Conservation (phyloP, 2,797 vertebrate species). For the Aphelocoma californica region DNA sequence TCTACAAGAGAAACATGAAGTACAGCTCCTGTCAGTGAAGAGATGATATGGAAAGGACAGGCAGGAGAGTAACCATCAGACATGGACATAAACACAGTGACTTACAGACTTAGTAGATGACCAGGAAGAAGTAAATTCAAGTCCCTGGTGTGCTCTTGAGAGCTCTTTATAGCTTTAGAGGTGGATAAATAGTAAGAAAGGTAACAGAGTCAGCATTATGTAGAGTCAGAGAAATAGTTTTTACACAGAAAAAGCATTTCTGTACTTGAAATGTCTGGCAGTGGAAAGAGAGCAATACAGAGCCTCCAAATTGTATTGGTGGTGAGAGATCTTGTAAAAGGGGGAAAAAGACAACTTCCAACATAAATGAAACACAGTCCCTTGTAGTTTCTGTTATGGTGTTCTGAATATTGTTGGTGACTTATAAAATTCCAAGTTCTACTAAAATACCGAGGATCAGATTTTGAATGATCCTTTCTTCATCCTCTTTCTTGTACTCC, state of each 20-base stretch:
- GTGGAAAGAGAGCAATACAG: not conserved
- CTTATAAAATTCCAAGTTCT: not conserved
- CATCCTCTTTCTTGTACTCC: slow-evolving; percentile 89
- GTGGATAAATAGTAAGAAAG: not conserved
- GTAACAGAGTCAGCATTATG: not conserved
- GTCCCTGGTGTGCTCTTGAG: not conserved
- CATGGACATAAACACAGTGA: not conserved
- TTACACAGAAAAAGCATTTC: not conserved
- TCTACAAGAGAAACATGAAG: not conserved
- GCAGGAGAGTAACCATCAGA: not conserved
- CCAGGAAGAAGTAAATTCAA: slow-evolving; percentile 29
- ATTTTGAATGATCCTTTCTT: slow-evolving; percentile 85
- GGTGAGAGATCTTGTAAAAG: not conserved
- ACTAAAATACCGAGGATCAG: slow-evolving; percentile 86
- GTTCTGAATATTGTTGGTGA: not conserved
- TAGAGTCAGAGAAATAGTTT: not conserved
- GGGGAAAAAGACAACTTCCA: not conserved
- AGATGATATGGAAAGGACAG: not conserved
- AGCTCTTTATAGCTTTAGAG: not conserved
- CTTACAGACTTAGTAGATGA: not conserved
- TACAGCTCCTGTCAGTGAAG: not conserved
- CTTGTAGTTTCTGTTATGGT: not conserved
- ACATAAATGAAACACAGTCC: accelerated
- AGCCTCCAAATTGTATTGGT: not conserved
- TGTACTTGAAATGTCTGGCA: not conserved